Evolutionary conservation across 2,888 invertebrate species (phyloP).

Genomic region (Drosophila leonis): DNA sequence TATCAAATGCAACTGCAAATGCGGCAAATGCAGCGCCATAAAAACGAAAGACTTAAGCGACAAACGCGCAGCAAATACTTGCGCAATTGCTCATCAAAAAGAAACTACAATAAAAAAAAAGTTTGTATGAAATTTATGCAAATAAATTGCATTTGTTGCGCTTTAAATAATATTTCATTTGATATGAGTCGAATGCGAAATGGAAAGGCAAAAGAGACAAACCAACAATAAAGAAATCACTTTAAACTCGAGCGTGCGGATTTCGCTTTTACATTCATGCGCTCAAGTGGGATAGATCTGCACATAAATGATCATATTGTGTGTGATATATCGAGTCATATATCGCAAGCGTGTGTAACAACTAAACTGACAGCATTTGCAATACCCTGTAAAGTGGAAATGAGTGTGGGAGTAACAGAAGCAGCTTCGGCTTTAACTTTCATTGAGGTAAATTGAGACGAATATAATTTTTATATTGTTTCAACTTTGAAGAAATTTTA

Average conservation of each 20-base stretch:
- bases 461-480: too few species aligned
- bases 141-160: conserved; percentile 74
- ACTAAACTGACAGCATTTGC: neutral
- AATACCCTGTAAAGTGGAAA: conserved; percentile 4
- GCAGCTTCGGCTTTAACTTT: neutral
- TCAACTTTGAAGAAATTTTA: too few species aligned
- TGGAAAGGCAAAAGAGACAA: conserved; percentile 5
- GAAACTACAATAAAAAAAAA: conserved; percentile 6
- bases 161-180: conserved; percentile 42
- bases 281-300: conserved; percentile 7
- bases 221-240: conserved; percentile 1
- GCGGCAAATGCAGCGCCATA: conserved; percentile 30
- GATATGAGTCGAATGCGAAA: conserved; percentile 11
- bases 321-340: conserved; percentile 13
- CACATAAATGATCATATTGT: conserved; percentile 18
- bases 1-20: conserved; percentile 41
- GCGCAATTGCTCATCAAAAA: conserved; percentile 60
- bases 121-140: conserved; percentile 56
- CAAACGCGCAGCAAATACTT: conserved; percentile 59
- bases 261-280: conserved; percentile 16
- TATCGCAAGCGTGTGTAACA: conserved; percentile 7
- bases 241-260: conserved; percentile 14
- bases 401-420: neutral
- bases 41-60: conserved; percentile 75
- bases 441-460: neutral